Evolutionary conservation across 2,113 vertebrate species (phyloP), one percentile per base, ranked within the genome.

Genomic region (Rhizomys pruinosus): DNA sequence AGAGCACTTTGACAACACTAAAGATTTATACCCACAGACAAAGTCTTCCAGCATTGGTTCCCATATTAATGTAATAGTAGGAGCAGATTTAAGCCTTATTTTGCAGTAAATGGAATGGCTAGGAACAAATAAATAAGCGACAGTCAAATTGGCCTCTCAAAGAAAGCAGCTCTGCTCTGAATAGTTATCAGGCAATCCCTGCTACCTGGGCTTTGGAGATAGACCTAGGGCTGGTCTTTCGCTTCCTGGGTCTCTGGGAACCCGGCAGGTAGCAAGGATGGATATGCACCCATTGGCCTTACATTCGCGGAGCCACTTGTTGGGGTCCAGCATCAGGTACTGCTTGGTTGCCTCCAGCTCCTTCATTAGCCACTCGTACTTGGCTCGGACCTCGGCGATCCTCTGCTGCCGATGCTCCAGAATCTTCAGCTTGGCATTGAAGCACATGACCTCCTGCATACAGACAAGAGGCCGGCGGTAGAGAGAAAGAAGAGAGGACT

Each of bases 251-350:
- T 68, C 44, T 84, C 91, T 10, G 90, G 91, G 34, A 77, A 89
- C 55, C 84, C 86, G 25, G 7, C 34, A 2, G 61, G 84, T 82
- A 44, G 66, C 42, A n/a, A 2, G 7, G 29, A 61, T 84, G 66
- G 77, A 19, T 91, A 79, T 32, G 91, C 84, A 90, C 82, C 0
- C 0, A 16, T 15, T 0, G 12, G 69, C 10, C 99, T 99, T 98
- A 99, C 99, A 99, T 98, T 99, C 99, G 9, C 98, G 98, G 94
- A 99, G 99, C 99, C 99, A 99, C 82, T 99, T 99, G 96, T 99
- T 99, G 47, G 99, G 99, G 93, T 99, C 99, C 97, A 99, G 97
- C 99, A 99, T 99, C 96, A 99, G 97, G 93, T 99, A 98, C 96
- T 99, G 99, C 87, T 99, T 99, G 96, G 99, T 99, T 86, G 98